A percentile compares a stretch with the other conserved stretches of the same genome.
Evolutionary conservation across 2,888 invertebrate genomes (phyloP).

Genomic region (Sthenelais limicola): DNA sequence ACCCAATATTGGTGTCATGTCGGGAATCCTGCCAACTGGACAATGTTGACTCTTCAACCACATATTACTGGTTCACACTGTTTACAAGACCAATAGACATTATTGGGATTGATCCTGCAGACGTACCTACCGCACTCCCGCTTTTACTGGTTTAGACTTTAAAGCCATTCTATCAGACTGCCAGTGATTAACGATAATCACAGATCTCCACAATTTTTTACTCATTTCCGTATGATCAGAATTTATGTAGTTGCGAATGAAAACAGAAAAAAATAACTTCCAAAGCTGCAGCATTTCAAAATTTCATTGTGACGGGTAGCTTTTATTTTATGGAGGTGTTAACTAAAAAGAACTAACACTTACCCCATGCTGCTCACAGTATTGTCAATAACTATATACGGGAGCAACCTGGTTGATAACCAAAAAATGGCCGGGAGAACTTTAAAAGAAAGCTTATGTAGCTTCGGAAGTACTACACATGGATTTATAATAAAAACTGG

Average conservation of each 20-base stretch:
- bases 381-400: too few relatives aligned
- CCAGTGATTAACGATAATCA: conserved; percentile 29
- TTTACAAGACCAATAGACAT: conserved; percentile 27
- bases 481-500: conserved; percentile 27
- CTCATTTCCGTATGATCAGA: too few relatives aligned
- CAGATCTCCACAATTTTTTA: too few relatives aligned
- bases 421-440: too few relatives aligned
- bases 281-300: conserved; percentile 24
- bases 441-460: too few relatives aligned
- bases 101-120: conserved; percentile 36
- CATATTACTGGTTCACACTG: conserved; percentile 26
- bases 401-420: too few relatives aligned
- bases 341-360: too few relatives aligned
- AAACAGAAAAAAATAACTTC: conserved; percentile 17
- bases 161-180: conserved; percentile 8
- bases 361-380: too few relatives aligned
- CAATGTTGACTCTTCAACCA: conserved; percentile 24
- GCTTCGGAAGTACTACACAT: conserved; percentile 36
- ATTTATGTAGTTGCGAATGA: too few relatives aligned
- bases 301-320: not conserved
- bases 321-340: too few relatives aligned
- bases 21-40: conserved; percentile 42
- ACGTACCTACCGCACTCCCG: conserved; percentile 26
- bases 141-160: too few relatives aligned
- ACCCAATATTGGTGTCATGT: conserved; percentile 42